Conservation (phyloP, 2,797 vertebrate genomes). For the Liparis tanakae region DNA sequence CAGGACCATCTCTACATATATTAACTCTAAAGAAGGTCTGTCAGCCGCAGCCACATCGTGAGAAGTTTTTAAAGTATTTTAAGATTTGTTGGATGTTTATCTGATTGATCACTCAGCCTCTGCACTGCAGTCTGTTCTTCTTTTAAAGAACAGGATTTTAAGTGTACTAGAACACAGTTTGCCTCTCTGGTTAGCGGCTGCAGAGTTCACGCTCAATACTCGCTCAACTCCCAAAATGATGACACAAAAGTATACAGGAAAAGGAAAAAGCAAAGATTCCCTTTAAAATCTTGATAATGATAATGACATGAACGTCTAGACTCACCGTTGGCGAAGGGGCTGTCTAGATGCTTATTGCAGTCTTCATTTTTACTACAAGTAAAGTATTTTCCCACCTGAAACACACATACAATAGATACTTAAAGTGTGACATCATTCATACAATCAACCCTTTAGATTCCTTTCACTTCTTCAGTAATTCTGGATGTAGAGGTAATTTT, state of each 20-base stretch:
- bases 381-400: constrained; percentile 8
- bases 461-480: not conserved
- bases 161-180: not conserved
- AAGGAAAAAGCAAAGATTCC: not conserved
- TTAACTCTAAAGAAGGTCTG: too few species aligned
- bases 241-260: not conserved
- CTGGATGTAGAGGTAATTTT: not conserved
- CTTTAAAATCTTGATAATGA: not conserved
- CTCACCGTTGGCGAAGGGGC: constrained; percentile 67
- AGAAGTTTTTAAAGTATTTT: too few species aligned
- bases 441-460: not conserved
- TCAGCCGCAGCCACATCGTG: too few species aligned
- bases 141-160: not conserved
- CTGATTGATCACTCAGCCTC: not conserved
- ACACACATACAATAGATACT: constrained; percentile 16
- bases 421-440: not conserved
- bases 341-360: constrained; percentile 27
- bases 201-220: not conserved
- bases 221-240: not conserved
- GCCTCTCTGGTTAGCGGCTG: not conserved
- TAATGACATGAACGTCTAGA: not conserved
- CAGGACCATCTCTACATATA: too few species aligned
- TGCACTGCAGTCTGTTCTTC: not conserved
- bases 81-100: not conserved
- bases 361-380: constrained; percentile 38